Conservation (phyloP, 2,797 vertebrate genomes). For the Manis pentadactyla region DNA sequence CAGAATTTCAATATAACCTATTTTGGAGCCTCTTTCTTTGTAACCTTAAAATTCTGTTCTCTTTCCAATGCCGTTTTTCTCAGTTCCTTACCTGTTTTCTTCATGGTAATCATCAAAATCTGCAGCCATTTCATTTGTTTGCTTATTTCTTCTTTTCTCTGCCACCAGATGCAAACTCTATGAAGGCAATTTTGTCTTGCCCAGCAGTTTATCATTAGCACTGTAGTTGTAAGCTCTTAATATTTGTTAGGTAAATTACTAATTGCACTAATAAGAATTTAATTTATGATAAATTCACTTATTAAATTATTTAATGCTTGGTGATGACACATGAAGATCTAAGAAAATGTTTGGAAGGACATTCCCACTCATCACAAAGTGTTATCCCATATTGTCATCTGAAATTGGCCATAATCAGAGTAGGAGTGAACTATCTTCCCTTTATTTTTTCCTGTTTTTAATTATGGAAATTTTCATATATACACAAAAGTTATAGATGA, state of each 20-base stretch:
- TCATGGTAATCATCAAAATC: background rate
- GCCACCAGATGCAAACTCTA: background rate
- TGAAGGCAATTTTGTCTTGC: background rate
- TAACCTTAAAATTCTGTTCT: background rate
- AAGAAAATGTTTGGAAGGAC: background rate
- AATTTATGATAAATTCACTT: background rate
- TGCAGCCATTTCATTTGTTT: background rate
- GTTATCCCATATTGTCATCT: background rate
- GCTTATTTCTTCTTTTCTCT: background rate
- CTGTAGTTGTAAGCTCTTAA: background rate
- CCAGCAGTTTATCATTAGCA: background rate
- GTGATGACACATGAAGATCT: background rate
- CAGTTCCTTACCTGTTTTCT: background rate
- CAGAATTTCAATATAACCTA: background rate
- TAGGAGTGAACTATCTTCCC: background rate
- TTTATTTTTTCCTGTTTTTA: background rate
- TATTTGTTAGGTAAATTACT: background rate
- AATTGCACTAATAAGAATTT: background rate
- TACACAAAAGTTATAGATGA: background rate
- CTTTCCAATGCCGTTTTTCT: background rate
- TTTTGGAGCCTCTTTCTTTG: background rate
- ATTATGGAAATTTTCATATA: background rate
- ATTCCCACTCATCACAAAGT: background rate
- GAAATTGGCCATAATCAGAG: background rate
- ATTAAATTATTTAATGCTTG: background rate